A percentile compares a stretch with the other conserved stretches of the same genome.
phyloP scores from a whole-genome alignment of 64 coral and sea anemone genomes.

The Trachythela sp. region DNA sequence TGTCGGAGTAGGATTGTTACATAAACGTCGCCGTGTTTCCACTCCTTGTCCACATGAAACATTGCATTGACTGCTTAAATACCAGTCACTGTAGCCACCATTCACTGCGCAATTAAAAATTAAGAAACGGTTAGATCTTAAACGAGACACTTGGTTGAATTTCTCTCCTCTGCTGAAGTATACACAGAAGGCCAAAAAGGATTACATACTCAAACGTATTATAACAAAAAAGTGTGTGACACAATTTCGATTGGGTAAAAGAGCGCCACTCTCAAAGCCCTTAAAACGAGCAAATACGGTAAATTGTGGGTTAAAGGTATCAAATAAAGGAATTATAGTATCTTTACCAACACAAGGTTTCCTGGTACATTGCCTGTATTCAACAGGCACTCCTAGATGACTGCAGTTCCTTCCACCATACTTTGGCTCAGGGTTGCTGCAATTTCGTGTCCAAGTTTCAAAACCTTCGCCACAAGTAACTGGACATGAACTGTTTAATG shows the following conservation, averaged over 20 bases:
- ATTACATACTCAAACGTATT: too few relatives aligned
- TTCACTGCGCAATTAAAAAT: not conserved
- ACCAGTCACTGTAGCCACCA: not conserved
- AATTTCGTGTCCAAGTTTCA: not conserved
- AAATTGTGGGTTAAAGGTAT: too few relatives aligned
- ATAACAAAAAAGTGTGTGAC: too few relatives aligned
- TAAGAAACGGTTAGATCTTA: not conserved
- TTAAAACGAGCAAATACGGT: too few relatives aligned
- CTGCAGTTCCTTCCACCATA: not conserved
- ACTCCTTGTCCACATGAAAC: conserved; percentile 5
- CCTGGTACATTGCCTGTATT: not conserved
- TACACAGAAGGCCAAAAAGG: too few relatives aligned
- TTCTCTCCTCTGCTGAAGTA: too few relatives aligned
- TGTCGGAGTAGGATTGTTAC: not conserved
- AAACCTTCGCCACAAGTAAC: not conserved
- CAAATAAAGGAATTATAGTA: too few relatives aligned
- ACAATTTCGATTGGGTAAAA: too few relatives aligned
- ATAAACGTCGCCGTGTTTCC: not conserved
- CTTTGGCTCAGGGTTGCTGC: not conserved
- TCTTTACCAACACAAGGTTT: not conserved
- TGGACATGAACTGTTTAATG: not conserved
- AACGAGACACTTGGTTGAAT: not conserved
- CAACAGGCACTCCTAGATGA: not conserved
- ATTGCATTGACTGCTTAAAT: not conserved
- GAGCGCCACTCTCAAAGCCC: too few relatives aligned